These are phyloP conservation scores for Rhabdomys dilectus DNA, from an alignment of 2,113 vertebrate genomes.

Conservation along the genomic window DNA sequence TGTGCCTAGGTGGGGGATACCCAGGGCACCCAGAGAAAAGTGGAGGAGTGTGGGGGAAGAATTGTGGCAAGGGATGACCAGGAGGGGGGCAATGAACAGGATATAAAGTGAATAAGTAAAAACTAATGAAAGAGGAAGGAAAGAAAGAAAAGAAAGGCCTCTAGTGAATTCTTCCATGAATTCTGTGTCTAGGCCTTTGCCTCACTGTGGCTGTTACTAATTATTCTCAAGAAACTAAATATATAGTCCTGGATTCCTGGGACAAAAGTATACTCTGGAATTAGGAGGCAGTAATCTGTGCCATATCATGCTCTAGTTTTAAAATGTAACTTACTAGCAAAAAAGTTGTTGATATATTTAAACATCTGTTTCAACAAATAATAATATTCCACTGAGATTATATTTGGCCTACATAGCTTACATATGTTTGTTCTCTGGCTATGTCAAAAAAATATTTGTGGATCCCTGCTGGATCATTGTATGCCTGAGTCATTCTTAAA, in stretches of 20 bases:
- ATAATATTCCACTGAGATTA: not conserved
- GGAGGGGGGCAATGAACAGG: too few relatives aligned
- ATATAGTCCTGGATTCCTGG: not conserved
- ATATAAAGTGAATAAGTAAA: too few relatives aligned
- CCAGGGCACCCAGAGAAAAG: too few relatives aligned
- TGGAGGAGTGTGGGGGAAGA: too few relatives aligned
- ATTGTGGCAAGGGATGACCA: too few relatives aligned
- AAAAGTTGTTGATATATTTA: constrained; percentile 31
- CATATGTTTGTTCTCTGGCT: not conserved
- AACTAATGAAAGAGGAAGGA: too few relatives aligned
- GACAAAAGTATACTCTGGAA: not conserved
- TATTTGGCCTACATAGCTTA: not conserved
- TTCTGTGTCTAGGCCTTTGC: not conserved
- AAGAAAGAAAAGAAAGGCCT: too few relatives aligned
- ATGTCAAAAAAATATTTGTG: not conserved
- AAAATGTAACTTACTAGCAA: not conserved
- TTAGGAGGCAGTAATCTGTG: not conserved
- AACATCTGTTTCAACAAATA: not conserved
- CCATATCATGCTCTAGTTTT: not conserved
- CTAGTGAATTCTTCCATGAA: not conserved
- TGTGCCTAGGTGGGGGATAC: too few relatives aligned
- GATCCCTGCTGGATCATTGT: not conserved
- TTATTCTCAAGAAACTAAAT: not conserved
- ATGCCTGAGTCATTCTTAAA: not conserved
- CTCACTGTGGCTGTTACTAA: not conserved